Base-by-base conservation (phyloP, 2,113 vertebrate genomes). In the Oncorhynchus keta region DNA sequence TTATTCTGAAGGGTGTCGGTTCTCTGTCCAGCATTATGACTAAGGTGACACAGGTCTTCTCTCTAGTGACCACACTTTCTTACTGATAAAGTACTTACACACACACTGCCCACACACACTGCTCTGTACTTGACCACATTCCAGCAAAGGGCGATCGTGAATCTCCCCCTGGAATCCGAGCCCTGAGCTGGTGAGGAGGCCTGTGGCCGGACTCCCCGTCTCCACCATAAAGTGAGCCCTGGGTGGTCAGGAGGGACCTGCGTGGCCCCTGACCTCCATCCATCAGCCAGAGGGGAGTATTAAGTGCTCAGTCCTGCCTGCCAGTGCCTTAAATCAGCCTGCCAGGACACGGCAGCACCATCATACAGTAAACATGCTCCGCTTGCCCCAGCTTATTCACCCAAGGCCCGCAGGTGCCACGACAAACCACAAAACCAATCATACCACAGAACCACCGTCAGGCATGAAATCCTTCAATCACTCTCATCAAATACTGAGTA, bases 131-230 rank as follows among this genome's bases (percentile, higher is more conserved):
- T 86, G 88, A 89, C 90, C 87, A 83, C 91, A 93, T 93, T 93
- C 92, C 89, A 88, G 75, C 70, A 89, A 87, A 89, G 90, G 89
- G 81, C 81, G 68, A 89, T 84, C 88, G 85, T 93, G 92, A 94
- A 93, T 93, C 93, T 93, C 89, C 72, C 79, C 57, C 73, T 87
- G 89, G 87, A 92, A 91, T 91, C 87, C 72, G 86, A 89, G 84
- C 72, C 70, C 62, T 78, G 82, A 81, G 80, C 84, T 86, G 88
- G 85, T 85, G 73, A 82, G 79, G 85, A 68, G 74, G 81, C 81
- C 82, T 69, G 76, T 89, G 90, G 90, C 91, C 80, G 87, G 82
- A 87, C 89, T 92, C 90, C 89, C 88, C 83, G 77, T 78, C 84
- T 83, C 83, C 86, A 89, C 87, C 84, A 88, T 90, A 92, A 93